Evolutionary conservation across 2,888 invertebrate genomes (phyloP).

Genomic region (Stenodema calcarata): DNA sequence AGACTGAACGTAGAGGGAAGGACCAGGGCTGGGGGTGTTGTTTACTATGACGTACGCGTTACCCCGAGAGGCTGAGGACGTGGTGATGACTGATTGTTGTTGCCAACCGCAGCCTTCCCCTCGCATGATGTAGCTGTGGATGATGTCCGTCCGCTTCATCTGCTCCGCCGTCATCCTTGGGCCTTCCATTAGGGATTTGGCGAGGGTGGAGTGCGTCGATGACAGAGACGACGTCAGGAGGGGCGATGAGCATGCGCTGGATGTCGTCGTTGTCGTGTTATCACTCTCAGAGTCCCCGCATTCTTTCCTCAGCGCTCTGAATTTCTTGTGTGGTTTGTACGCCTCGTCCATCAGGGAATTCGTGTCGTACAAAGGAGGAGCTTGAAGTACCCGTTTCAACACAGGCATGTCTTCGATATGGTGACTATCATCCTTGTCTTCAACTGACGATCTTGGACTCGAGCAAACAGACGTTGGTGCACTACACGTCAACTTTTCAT

Average conservation of each 20-base stretch:
- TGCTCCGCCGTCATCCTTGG: slow-evolving; percentile 93
- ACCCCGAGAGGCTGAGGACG: slow-evolving; percentile 60
- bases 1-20: slow-evolving; percentile 60
- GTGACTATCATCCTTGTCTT: slow-evolving; percentile 73
- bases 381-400: slow-evolving; percentile 88
- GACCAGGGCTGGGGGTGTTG: slow-evolving; percentile 61
- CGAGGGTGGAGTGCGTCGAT: slow-evolving; percentile 87
- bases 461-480: slow-evolving; percentile 81
- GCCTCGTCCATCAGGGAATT: slow-evolving; percentile 92
- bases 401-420: slow-evolving; percentile 89
- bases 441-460: slow-evolving; percentile 80
- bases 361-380: slow-evolving; percentile 89
- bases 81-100: slow-evolving; percentile 59
- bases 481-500: slow-evolving; percentile 74
- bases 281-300: slow-evolving; percentile 80
- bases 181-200: slow-evolving; percentile 90
- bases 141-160: slow-evolving; percentile 88
- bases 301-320: slow-evolving; percentile 84
- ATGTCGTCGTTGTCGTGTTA: slow-evolving; percentile 59
- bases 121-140: slow-evolving; percentile 87
- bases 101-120: slow-evolving; percentile 65
- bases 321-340: slow-evolving; percentile 94
- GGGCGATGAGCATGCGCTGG: slow-evolving; percentile 57
- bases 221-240: slow-evolving; percentile 73
- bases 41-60: slow-evolving; percentile 62